A percentile compares a stretch with the other conserved stretches of the same genome.
phyloP scores from a whole-genome alignment of 2,797 vertebrate species.

The Poecilia wingei region DNA sequence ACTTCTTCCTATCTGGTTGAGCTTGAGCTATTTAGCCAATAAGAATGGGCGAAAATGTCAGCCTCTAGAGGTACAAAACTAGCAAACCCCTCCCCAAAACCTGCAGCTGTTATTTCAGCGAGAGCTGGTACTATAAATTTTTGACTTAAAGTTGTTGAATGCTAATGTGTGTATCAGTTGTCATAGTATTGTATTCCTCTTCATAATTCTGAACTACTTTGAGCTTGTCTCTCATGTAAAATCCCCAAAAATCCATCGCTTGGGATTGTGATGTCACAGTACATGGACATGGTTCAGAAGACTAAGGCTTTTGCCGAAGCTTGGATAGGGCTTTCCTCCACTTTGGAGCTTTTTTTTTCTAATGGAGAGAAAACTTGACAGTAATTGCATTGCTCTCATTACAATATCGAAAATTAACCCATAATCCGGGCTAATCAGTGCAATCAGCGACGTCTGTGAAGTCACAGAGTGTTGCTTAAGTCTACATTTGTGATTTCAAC shows the following conservation, averaged over 20 bases:
- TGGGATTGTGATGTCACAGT: neutral
- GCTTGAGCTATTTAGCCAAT: neutral
- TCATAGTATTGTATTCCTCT: neutral
- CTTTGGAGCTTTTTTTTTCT: slow-evolving; percentile 11
- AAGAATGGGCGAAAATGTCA: neutral
- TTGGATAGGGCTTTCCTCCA: neutral
- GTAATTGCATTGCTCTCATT: slow-evolving; percentile 25
- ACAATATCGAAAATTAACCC: slow-evolving; percentile 35
- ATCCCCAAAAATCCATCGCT: neutral
- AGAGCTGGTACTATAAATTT: neutral
- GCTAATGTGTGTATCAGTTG: neutral
- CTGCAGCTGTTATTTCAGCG: neutral
- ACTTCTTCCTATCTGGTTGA: neutral
- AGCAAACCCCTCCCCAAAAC: neutral
- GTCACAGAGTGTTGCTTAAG: neutral
- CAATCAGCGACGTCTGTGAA: slow-evolving; percentile 9
- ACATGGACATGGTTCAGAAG: neutral
- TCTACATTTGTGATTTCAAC: slow-evolving; percentile 24
- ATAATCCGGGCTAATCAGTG: slow-evolving; percentile 30
- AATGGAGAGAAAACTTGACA: neutral
- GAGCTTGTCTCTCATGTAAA: neutral
- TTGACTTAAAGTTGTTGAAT: neutral
- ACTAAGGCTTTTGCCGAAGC: neutral
- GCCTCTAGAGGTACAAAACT: neutral
- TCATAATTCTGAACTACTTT: neutral